A percentile compares a stretch with the other conserved stretches of the same genome.
Evolutionary conservation across 1,140 invertebrate species (phyloP).

Genomic region (Dendrolimus kikuchii): DNA sequence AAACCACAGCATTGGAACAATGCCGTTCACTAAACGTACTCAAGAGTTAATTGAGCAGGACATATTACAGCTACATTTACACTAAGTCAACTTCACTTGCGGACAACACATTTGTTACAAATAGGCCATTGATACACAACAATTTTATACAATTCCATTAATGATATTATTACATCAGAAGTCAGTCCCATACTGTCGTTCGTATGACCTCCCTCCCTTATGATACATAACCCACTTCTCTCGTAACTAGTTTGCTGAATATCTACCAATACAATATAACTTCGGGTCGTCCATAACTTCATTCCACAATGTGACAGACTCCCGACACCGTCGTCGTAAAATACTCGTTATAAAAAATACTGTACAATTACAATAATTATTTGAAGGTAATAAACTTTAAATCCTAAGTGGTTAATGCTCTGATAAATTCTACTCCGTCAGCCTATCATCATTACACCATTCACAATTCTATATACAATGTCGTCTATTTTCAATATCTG

Average conservation of each 20-base stretch:
- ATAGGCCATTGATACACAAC: conserved; percentile 57
- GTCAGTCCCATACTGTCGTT: conserved; percentile 58
- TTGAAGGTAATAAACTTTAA: conserved; percentile 58
- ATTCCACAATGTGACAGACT: conserved; percentile 10
- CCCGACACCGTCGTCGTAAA: conserved; percentile 41
- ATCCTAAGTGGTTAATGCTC: conserved; percentile 47
- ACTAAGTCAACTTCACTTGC: conserved; percentile 65
- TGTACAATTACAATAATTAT: conserved; percentile 67
- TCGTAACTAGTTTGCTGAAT: conserved; percentile 53
- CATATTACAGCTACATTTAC: conserved; percentile 58
- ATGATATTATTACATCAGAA: conserved; percentile 65
- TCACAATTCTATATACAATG: conserved; percentile 68
- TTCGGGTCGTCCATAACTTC: conserved; percentile 33
- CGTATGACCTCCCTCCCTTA: conserved; percentile 49
- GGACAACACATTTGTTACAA: conserved; percentile 44
- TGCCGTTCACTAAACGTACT: conserved; percentile 53
- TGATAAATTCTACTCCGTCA: conserved; percentile 39
- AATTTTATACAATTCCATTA: conserved; percentile 67
- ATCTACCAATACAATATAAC: conserved; percentile 59
- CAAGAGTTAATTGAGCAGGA: conserved; percentile 63
- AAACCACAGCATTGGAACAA: conserved; percentile 33
- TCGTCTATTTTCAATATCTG: conserved; percentile 61
- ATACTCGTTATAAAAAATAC: conserved; percentile 70
- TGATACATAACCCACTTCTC: conserved; percentile 61
- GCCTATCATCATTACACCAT: conserved; percentile 60